Evolutionary conservation across 2,797 vertebrate genomes (phyloP).

Genomic region (Catostomus latipinnis): DNA sequence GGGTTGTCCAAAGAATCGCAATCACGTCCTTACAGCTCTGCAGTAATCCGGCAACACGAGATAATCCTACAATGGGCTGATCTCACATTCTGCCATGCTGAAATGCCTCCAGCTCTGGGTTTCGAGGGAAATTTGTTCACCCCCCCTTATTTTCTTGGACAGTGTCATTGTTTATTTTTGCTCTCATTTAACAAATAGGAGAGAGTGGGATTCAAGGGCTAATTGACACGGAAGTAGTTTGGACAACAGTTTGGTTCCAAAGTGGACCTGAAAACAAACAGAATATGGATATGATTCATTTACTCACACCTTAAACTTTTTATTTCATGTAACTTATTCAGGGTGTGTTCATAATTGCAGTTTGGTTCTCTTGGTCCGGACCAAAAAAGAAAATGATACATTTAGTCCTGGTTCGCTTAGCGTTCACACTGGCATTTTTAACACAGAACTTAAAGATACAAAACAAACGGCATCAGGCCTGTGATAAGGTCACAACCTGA

Average conservation of each 20-base stretch:
- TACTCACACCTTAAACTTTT: too few relatives aligned
- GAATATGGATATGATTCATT: background rate
- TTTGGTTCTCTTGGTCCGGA: too few relatives aligned
- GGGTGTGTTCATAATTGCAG: too few relatives aligned
- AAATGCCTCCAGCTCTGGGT: constrained; percentile 29
- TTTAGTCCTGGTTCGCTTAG: too few relatives aligned
- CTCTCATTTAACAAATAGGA: constrained; percentile 37
- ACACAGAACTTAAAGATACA: too few relatives aligned
- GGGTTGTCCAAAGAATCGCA: constrained; percentile 27
- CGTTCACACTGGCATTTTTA: too few relatives aligned
- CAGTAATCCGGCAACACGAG: constrained; percentile 39
- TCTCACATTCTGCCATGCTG: constrained; percentile 44
- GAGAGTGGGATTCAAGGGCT: constrained; percentile 17
- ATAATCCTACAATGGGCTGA: constrained; percentile 34
- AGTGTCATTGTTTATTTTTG: constrained; percentile 48
- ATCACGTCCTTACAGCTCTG: constrained; percentile 30
- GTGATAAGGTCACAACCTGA: too few relatives aligned
- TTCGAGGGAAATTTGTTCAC: constrained; percentile 2
- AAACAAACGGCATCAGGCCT: too few relatives aligned
- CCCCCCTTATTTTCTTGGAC: constrained; percentile 41
- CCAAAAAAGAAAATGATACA: too few relatives aligned
- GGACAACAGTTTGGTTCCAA: background rate
- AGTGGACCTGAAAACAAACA: background rate
- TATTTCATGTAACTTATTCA: too few relatives aligned
- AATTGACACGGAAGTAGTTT: constrained; percentile 2